A percentile compares a stretch with the other conserved stretches of the same genome.
Conservation (phyloP, 2,888 invertebrate species). For the Nomada ferruginata region DNA sequence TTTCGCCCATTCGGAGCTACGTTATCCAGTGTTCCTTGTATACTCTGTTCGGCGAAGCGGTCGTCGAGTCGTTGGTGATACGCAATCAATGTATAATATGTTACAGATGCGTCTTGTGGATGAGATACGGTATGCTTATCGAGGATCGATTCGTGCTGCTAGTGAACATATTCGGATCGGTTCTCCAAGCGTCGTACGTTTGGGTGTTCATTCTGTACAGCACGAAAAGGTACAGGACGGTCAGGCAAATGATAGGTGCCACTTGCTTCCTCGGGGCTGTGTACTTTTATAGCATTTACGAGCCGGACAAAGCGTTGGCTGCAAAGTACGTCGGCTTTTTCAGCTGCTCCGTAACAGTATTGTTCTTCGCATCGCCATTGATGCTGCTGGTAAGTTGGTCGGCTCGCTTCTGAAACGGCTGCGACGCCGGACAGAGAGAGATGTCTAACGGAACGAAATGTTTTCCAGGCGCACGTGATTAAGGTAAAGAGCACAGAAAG, state of each 20-base stretch:
- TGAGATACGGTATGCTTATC: slow-evolving; percentile 91
- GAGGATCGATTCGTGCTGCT: slow-evolving; percentile 89
- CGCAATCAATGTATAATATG: slow-evolving; percentile 36
- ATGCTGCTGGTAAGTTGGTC: slow-evolving; percentile 87
- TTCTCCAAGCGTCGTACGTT: slow-evolving; percentile 89
- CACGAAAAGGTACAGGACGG: slow-evolving; percentile 88
- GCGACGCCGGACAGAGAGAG: neutral
- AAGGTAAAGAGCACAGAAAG: slow-evolving; percentile 92
- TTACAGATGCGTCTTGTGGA: slow-evolving; percentile 91
- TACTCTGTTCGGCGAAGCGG: neutral
- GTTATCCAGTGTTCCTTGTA: neutral
- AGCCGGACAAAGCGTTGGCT: slow-evolving; percentile 85
- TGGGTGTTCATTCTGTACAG: slow-evolving; percentile 90
- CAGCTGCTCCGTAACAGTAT: slow-evolving; percentile 90
- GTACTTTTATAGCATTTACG: slow-evolving; percentile 86
- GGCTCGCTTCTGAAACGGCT: neutral
- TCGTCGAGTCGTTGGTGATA: neutral
- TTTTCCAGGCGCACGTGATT: slow-evolving; percentile 89
- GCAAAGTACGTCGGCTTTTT: slow-evolving; percentile 88
- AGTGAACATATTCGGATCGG: slow-evolving; percentile 91
- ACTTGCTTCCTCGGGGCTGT: slow-evolving; percentile 85
- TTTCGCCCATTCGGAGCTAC: neutral
- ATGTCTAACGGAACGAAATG: slow-evolving; percentile 10
- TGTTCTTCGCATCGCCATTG: slow-evolving; percentile 93
- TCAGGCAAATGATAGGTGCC: slow-evolving; percentile 87